Evolutionary conservation across 2,888 invertebrate genomes (phyloP), one percentile per base, ranked within the genome.

Genomic region (Lasioglossum zephyrum): DNA sequence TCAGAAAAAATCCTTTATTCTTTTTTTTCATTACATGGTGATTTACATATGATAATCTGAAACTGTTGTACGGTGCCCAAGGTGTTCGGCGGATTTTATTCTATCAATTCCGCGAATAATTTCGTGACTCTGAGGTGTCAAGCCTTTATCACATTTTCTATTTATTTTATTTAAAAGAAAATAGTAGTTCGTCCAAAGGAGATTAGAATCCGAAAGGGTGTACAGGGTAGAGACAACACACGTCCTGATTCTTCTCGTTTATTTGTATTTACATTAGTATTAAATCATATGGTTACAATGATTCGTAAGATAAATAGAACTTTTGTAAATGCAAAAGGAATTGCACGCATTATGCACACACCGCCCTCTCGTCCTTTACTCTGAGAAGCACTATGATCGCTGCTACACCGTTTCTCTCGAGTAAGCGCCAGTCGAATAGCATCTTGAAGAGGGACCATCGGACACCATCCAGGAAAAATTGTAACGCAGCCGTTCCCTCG

Each of bases 211-310:
- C 5, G 26, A 26, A 60, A 60, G 60, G 60, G 13, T 26, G 26
- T 26, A 26, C 13, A 26, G 13, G 5, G 6, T 63, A 31, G 18
- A 36, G 11, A 31, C 9, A 31, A n/a, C 53, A 39, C 26, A 74
- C 9, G 36, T 76, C 47, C 72, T 85, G 53, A 73, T 79, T 81
- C 76, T 79, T 69, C 73, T 79, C 73, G 41, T 88, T 88, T 87
- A 88, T 88, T 88, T 77, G 73, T 85, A 87, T 88, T 82, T 88
- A 87, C 81, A 88, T 83, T 83, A 85, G 81, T 85, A 75, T 82
- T 82, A 87, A 87, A 85, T 85, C 85, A 81, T 85, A 85, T 22
- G 87, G 79, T 83, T 88, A 88, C 83, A 84, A 72, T 84, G 77
- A 79, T 79, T 77, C 77, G 77, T 84, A 81, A 86, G 81, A 84